A percentile compares a stretch with the other conserved stretches of the same genome.
These are phyloP conservation scores for Latrodectus elegans DNA, from an alignment of 2,888 invertebrate genomes.

Conservation along the genomic window DNA sequence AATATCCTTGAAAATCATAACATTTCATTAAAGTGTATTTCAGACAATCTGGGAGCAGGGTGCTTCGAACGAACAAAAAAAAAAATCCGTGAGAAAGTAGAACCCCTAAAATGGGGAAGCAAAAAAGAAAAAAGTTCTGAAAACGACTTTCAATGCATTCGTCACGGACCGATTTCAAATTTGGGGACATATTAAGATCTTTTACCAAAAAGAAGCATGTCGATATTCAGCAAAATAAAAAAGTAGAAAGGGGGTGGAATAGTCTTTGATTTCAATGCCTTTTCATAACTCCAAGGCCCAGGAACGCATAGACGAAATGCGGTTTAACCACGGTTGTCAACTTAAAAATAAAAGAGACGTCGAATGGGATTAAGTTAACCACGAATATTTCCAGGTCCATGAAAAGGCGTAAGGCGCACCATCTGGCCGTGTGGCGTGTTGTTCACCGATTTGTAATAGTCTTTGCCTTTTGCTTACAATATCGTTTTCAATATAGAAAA, in stretches of 20 bases:
- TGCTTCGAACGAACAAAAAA: conserved; percentile 11
- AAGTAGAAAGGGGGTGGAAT: not conserved
- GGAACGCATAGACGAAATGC: conserved; percentile 15
- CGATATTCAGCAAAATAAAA: not conserved
- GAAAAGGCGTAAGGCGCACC: conserved; percentile 32
- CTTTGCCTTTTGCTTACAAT: conserved; percentile 18
- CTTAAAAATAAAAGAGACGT: conserved; percentile 62
- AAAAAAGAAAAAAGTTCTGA: not conserved
- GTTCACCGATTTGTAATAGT: conserved; percentile 58
- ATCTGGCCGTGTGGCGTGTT: conserved; percentile 52
- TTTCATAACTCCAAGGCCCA: conserved; percentile 34
- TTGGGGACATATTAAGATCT: conserved; percentile 45
- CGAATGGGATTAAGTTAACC: conserved; percentile 63
- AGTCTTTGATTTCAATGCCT: conserved; percentile 26
- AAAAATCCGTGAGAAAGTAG: conserved; percentile 63
- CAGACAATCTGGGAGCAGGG: not conserved
- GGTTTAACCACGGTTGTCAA: conserved; percentile 64
- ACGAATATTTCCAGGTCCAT: conserved; percentile 30
- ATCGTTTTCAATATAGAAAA: not conserved
- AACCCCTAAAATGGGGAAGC: conserved; percentile 1
- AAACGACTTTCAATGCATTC: conserved; percentile 53
- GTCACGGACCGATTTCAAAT: conserved; percentile 48
- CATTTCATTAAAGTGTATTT: too few species aligned
- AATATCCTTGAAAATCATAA: too few species aligned
- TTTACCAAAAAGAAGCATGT: conserved; percentile 17